Evolutionary conservation across 2,797 vertebrate genomes (phyloP).

Genomic region (Nannoperca obscura): DNA sequence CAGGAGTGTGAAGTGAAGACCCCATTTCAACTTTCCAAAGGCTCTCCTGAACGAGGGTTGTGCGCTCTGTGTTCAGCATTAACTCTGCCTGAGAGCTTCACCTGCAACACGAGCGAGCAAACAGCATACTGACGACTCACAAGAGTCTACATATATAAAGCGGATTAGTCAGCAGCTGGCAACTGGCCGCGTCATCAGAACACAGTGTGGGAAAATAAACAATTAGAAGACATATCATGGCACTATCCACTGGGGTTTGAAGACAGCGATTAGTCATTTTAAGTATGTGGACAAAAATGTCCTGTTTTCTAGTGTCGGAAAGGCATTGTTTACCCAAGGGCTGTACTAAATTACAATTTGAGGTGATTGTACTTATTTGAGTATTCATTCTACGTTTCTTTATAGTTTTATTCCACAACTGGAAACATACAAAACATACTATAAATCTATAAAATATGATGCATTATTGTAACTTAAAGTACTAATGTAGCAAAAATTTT

Average conservation of each 20-base stretch:
- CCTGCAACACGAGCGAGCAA: neutral
- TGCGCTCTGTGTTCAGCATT: neutral
- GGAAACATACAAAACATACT: neutral
- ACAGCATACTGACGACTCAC: slow-evolving; percentile 3
- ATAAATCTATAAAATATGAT: neutral
- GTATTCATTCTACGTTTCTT: neutral
- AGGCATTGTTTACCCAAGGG: neutral
- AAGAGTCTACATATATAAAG: neutral
- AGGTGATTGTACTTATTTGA: neutral
- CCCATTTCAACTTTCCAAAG: neutral
- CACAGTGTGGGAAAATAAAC: slow-evolving; percentile 32
- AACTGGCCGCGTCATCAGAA: slow-evolving; percentile 1
- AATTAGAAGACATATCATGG: neutral
- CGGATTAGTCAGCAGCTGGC: neutral
- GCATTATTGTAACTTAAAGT: neutral
- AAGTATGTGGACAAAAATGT: slow-evolving; percentile 5
- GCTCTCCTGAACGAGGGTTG: slow-evolving; percentile 12
- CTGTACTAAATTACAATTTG: neutral
- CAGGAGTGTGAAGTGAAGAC: neutral
- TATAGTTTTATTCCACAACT: neutral
- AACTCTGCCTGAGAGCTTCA: neutral
- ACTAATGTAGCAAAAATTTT: neutral
- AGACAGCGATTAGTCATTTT: slow-evolving; percentile 1
- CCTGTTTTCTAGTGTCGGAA: neutral
- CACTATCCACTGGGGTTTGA: slow-evolving; percentile 5